Evolutionary conservation across 1,140 invertebrate species (phyloP).

Genomic region (Eupristina koningsbergeri): DNA sequence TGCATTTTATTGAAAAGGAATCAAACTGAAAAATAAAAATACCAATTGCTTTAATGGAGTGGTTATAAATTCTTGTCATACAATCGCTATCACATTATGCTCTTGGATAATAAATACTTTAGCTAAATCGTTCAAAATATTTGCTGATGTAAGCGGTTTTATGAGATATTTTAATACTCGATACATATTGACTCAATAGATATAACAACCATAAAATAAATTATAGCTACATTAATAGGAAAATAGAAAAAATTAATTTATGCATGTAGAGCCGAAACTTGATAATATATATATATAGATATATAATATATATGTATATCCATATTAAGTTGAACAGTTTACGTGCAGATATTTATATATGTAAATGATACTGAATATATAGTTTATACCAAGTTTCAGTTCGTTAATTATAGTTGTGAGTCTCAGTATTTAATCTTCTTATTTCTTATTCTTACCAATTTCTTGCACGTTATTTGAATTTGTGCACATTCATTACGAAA

Average conservation of each 20-base stretch:
- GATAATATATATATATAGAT: background rate
- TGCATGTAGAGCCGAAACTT: background rate
- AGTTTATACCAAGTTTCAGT: background rate
- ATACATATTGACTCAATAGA: background rate
- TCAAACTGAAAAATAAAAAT: background rate
- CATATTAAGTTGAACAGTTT: background rate
- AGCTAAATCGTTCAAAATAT: too few species aligned
- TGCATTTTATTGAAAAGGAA: background rate
- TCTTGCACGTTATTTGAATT: background rate
- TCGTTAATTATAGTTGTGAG: slow-evolving; percentile 19
- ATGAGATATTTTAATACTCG: background rate
- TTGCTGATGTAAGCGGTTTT: too few species aligned
- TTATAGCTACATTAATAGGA: background rate
- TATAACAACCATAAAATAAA: background rate
- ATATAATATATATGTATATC: too few species aligned
- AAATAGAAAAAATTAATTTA: background rate
- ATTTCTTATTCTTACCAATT: background rate
- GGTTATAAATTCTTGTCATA: background rate
- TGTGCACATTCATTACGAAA: background rate
- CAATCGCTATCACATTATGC: background rate
- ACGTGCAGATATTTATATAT: background rate
- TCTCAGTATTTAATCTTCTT: background rate
- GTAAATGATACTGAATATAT: background rate
- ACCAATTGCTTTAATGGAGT: background rate
- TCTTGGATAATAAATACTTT: too few species aligned